Conservation (phyloP, 37 sponge, comb jelly and placozoan genomes). For the Mnemiopsis leidyi region DNA sequence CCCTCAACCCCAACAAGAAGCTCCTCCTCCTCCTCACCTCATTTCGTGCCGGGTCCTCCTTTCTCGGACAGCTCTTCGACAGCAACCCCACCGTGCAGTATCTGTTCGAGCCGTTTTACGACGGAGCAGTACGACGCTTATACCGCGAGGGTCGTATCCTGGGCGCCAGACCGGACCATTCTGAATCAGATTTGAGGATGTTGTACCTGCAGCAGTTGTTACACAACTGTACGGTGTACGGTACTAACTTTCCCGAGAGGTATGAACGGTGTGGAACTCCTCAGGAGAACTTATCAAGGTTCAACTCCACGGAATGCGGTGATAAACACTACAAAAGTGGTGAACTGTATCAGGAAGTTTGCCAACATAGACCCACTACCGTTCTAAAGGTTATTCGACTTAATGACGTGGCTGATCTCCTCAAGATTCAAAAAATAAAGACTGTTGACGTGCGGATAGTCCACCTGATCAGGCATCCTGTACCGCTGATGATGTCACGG, state of each 20-base stretch:
- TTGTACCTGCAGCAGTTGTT: slow-evolving; percentile 8
- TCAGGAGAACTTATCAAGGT: not conserved
- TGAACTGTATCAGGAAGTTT: not conserved
- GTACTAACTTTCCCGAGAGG: not conserved
- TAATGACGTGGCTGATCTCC: not conserved
- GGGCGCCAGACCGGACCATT: not conserved
- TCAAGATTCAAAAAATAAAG: not conserved
- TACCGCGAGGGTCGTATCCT: not conserved
- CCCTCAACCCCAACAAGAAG: not conserved
- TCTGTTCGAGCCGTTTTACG: slow-evolving; percentile 24
- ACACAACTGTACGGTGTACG: not conserved
- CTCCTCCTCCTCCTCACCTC: not conserved
- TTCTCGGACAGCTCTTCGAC: not conserved
- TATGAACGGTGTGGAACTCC: not conserved
- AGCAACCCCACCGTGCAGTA: not conserved
- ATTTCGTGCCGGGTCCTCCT: not conserved
- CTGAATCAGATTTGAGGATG: not conserved
- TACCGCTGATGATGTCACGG: not conserved
- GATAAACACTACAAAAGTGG: not conserved
- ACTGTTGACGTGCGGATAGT: not conserved
- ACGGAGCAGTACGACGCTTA: not conserved
- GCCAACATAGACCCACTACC: not conserved
- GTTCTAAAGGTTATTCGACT: not conserved
- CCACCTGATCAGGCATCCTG: not conserved
- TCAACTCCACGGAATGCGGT: not conserved